Base-by-base conservation (phyloP, 2,113 vertebrate genomes). In the Notechis scutatus region DNA sequence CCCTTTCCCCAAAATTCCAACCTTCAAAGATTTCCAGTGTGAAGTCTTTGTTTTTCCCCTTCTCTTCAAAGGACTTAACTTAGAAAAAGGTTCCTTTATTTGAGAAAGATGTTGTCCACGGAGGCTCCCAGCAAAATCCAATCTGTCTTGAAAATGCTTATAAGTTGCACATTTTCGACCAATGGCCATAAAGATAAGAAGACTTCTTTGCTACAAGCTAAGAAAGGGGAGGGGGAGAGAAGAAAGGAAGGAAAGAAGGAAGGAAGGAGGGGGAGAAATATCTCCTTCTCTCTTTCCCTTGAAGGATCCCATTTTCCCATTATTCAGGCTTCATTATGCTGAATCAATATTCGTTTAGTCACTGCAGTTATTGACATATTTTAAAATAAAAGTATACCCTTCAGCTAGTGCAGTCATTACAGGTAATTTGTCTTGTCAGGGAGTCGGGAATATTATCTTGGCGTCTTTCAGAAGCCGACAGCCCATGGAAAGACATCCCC, bases 281-380 rank as follows among this genome's bases (percentile, higher is more conserved):
- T 96, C 97, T 97, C 97, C 96, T 97, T 96, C 95, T 96, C 96
- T 95, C 97, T 50, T 74, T 54, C 96, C 95, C 98, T 97, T 97
- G 97, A 98, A 98, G 98, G 98, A 98, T 98, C 98, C 98, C 98
- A 98, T 98, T 98, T 98, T 98, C 98, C 98, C 98, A 98, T 98
- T 98, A 98, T 98, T 98, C 98, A 98, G 97, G 98, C 98, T 98
- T 99, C 98, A 99, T 99, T 99, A 99, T 98, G 98, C 98, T 98
- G 98, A 99, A 99, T 99, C 99, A 99, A 99, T 99, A 99, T 99
- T 98, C 97, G 97, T 99, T 99, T 99, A 99, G 98, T 99, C 98
- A 98, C 98, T 98, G 97, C 97, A 98, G 98, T 98, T 99, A 99
- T 99, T 99, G 98, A 99, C 98, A 99, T 98, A 98, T 98, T 99